Evolutionary conservation across 2,888 invertebrate genomes (phyloP).

Genomic region (Lydus trimaculatus): DNA sequence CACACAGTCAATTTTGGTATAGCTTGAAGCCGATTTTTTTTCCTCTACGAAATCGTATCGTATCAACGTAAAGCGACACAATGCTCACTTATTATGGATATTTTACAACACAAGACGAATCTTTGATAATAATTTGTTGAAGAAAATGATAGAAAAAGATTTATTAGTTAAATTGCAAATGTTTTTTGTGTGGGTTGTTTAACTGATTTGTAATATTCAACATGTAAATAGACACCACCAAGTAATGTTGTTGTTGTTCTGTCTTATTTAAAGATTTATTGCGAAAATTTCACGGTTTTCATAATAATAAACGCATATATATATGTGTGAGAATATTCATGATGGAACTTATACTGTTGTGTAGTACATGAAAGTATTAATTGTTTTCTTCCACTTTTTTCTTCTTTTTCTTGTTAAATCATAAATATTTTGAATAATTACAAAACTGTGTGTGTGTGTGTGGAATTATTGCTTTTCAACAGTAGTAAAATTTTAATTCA

Average conservation of each 20-base stretch:
- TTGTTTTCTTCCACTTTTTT: too few species aligned
- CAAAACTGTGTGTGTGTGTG: not conserved
- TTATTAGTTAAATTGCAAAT: not conserved
- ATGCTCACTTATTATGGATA: too few species aligned
- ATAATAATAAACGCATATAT: not conserved
- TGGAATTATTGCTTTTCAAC: not conserved
- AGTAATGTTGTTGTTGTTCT: constrained; percentile 12
- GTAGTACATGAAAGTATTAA: not conserved
- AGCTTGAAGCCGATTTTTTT: not conserved
- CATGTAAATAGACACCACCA: not conserved
- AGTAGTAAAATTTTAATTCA: not conserved
- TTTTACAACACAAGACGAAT: too few species aligned
- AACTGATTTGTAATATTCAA: not conserved
- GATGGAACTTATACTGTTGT: not conserved
- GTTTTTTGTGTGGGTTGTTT: not conserved
- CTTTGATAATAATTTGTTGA: not conserved
- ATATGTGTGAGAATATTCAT: not conserved
- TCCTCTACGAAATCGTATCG: not conserved
- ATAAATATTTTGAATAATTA: not conserved
- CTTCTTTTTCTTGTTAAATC: not conserved
- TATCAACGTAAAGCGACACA: too few species aligned
- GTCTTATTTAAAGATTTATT: not conserved
- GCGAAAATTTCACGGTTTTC: not conserved
- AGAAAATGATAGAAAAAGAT: not conserved
- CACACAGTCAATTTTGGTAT: not conserved